Conservation (phyloP, 2,113 vertebrate species). For the Takifugu flavidus region DNA sequence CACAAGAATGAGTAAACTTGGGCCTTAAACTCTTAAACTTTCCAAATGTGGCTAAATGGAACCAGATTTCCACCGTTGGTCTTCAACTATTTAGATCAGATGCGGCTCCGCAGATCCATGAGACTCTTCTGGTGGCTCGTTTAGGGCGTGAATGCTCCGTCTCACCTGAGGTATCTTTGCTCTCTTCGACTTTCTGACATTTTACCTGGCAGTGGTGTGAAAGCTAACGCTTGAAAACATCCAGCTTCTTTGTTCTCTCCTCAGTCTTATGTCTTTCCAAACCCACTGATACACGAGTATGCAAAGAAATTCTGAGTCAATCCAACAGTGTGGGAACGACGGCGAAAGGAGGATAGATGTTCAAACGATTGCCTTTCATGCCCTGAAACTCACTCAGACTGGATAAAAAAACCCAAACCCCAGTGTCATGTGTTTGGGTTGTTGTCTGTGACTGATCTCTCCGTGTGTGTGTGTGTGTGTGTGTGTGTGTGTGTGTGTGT, state of each 20-base stretch:
- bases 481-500: slow-evolving; percentile 24
- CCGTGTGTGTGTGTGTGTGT: slow-evolving; percentile 14
- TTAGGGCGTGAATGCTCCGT: not conserved
- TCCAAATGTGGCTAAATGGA: no score
- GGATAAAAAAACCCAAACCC: slow-evolving; percentile 17
- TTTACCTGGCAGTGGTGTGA: slow-evolving; percentile 7
- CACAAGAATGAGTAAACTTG: no score
- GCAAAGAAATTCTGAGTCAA: not conserved
- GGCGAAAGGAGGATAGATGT: slow-evolving; percentile 30
- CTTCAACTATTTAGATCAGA: not conserved
- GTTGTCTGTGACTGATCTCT: slow-evolving; percentile 25
- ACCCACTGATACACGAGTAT: not conserved
- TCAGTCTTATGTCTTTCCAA: not conserved
- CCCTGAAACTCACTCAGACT: slow-evolving; percentile 27
- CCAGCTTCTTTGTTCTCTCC: slow-evolving; percentile 4
- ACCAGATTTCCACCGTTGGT: no score
- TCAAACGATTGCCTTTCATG: slow-evolving; percentile 22
- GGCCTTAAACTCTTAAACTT: no score
- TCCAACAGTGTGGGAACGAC: not conserved
- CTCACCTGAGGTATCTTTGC: slow-evolving; percentile 7
- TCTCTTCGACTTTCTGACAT: slow-evolving; percentile 2
- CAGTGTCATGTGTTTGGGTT: slow-evolving; percentile 14
- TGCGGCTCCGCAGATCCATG: no score
- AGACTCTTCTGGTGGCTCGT: not conserved
- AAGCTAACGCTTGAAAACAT: slow-evolving; percentile 33